Percentiles rank a stretch among this genome's conserved stretches.
Evolutionary conservation across 2,888 invertebrate genomes (phyloP).

Genomic region (Amorpha juglandis): DNA sequence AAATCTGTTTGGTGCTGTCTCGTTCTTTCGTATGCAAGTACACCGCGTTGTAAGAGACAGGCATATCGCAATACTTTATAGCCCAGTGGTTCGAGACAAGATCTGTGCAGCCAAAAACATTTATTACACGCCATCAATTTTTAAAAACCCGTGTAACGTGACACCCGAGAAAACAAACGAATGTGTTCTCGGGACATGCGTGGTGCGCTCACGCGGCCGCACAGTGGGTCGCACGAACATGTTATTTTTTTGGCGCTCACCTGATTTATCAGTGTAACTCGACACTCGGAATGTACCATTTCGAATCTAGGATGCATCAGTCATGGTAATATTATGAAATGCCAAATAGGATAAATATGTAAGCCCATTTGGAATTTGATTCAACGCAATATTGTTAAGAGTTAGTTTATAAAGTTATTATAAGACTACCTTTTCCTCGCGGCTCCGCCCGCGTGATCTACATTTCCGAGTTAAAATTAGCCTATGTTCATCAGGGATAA

Average conservation of each 20-base stretch:
- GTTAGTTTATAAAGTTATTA: too few species aligned
- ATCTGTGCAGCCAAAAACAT: slow-evolving; percentile 72
- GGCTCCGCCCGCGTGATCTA: too few species aligned
- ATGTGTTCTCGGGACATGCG: slow-evolving; percentile 55
- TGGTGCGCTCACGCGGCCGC: slow-evolving; percentile 50
- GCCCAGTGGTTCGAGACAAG: slow-evolving; percentile 61
- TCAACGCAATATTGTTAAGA: too few species aligned
- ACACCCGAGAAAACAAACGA: slow-evolving; percentile 68
- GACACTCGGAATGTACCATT: slow-evolving; percentile 34
- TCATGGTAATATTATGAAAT: background rate
- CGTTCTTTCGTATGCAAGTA: slow-evolving; percentile 41
- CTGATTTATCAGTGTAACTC: slow-evolving; percentile 23
- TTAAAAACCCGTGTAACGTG: slow-evolving; percentile 74
- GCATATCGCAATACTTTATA: slow-evolving; percentile 55
- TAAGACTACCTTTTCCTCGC: too few species aligned
- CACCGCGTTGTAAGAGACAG: slow-evolving; percentile 37
- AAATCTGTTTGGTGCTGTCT: slow-evolving; percentile 46
- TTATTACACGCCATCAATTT: slow-evolving; percentile 79
- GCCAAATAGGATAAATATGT: too few species aligned
- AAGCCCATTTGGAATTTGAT: too few species aligned
- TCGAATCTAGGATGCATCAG: slow-evolving; percentile 13
- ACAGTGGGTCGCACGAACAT: slow-evolving; percentile 56
- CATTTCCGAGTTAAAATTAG: too few species aligned
- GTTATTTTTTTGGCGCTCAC: slow-evolving; percentile 32
- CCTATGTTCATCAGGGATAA: too few species aligned